Base-by-base conservation (phyloP, 2,888 invertebrate genomes). In the Hydrotaea diabolus region DNA sequence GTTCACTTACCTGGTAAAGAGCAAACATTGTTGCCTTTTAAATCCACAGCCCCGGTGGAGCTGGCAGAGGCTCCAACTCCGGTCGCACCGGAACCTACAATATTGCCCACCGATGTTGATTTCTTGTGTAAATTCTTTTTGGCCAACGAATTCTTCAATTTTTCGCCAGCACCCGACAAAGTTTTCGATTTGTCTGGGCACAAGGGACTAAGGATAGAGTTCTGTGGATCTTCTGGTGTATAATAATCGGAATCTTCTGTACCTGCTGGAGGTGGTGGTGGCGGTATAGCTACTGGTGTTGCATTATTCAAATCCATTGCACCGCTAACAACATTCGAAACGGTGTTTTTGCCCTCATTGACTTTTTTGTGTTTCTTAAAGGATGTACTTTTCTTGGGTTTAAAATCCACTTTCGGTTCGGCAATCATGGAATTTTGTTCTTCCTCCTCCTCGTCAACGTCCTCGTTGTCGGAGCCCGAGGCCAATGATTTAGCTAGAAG, bases 241-340 rank as follows among this genome's bases (percentile, higher is more conserved):
- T 95, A 96, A 93, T 96, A 96, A 93, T 96, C 96, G 46, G 96
- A 96, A 93, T 96, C 96, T 85, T 95, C 95, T 87, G 90, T 89
- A 2, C 5, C 39, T 2, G 69, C 46, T 9, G 73, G 53, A 57
- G 85, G 69, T 9, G 76, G 69, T 39, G 76, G 57, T 43, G 71
- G 69, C 21, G 78, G 55, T 77, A 82, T 31, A 85, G 75, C n/a
- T 76, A 78, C 7, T 64, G 79, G 23, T 80, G 85, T 15, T 19
- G 82, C 62, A 72, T 64, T 75, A 3, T 9, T 64, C 73, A 72
- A 79, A 36, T 36, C 86, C 15, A 62, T 87, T 9, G 71, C 39
- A 8, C 83, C 76, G 55, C 77, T 81, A 19, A 79, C 74, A 75
- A 82, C 77, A 2, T 77, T 80, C 4, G 36, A 46, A 31, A 31